Percentiles rank a stretch among this genome's conserved stretches.
Conservation (phyloP, 2,113 vertebrate species). For the Myanophis thanlyinensis region DNA sequence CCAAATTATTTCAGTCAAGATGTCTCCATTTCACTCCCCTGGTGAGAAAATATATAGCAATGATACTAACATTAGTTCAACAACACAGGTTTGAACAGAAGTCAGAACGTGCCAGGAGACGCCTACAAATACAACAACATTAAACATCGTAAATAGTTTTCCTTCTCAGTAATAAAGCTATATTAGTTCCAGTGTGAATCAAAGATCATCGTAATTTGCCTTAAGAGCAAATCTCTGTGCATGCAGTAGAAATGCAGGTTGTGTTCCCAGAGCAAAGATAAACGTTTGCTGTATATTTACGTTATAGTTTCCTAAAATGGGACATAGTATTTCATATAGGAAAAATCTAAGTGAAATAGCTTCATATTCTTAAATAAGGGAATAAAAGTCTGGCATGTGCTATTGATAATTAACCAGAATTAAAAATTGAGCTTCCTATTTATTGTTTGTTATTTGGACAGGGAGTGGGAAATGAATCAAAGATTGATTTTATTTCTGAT, state of each 20-base stretch:
- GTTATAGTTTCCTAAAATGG: background rate
- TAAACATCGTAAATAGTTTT: constrained; percentile 3
- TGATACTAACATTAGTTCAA: background rate
- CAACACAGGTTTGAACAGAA: background rate
- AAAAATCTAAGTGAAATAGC: constrained; percentile 7
- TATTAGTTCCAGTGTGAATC: constrained; percentile 14
- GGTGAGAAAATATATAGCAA: background rate
- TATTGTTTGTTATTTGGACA: background rate
- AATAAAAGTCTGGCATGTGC: background rate
- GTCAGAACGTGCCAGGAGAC: background rate
- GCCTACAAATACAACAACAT: constrained; percentile 2
- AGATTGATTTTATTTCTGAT: background rate
- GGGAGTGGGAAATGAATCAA: background rate
- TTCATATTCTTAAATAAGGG: background rate
- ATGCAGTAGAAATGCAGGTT: background rate
- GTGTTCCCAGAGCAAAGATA: background rate
- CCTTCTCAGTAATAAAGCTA: constrained; percentile 16
- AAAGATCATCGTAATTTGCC: background rate
- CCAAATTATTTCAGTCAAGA: constrained; percentile 41
- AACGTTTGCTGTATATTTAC: background rate
- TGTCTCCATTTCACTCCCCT: constrained; percentile 38
- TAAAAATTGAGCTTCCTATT: background rate
- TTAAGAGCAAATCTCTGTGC: background rate
- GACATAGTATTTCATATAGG: background rate
- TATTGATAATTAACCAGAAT: background rate